phyloP scores from a whole-genome alignment of 2,113 vertebrate genomes.

The Leucopternis melanops region DNA sequence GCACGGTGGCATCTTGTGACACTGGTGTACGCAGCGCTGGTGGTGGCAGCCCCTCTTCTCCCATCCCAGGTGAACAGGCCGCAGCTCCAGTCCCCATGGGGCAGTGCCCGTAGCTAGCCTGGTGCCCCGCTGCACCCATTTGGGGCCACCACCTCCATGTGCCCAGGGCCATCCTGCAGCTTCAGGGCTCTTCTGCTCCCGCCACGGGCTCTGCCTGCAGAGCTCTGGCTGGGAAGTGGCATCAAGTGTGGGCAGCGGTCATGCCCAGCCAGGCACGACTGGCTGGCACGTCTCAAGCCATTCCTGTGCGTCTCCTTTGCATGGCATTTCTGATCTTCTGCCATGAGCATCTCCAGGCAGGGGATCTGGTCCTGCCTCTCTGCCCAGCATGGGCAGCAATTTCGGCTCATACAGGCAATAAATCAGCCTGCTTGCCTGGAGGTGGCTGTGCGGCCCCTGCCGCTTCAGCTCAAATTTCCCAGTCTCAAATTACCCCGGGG shows the following conservation, averaged over 20 bases:
- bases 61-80: accelerated
- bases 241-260: neutral
- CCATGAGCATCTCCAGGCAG: neutral
- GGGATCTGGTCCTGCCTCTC: neutral
- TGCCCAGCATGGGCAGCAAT: slow-evolving; percentile 11
- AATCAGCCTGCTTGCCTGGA: slow-evolving; percentile 32
- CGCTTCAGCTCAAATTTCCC: neutral
- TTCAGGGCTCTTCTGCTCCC: neutral
- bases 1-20: neutral
- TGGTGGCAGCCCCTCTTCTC: neutral
- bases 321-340: neutral
- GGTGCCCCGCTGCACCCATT: accelerated
- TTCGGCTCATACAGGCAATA: neutral
- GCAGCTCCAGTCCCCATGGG: neutral
- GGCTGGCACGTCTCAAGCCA: neutral
- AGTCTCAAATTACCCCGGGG: neutral
- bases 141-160: accelerated
- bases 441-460: neutral
- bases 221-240: neutral
- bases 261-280: neutral
- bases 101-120: neutral
- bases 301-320: neutral
- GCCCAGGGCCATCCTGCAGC: neutral
- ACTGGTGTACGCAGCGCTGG: accelerated
- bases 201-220: neutral